These are phyloP conservation scores for Sarcophaga bullata DNA, from an alignment of 1,140 invertebrate genomes.

Conservation along the genomic window DNA sequence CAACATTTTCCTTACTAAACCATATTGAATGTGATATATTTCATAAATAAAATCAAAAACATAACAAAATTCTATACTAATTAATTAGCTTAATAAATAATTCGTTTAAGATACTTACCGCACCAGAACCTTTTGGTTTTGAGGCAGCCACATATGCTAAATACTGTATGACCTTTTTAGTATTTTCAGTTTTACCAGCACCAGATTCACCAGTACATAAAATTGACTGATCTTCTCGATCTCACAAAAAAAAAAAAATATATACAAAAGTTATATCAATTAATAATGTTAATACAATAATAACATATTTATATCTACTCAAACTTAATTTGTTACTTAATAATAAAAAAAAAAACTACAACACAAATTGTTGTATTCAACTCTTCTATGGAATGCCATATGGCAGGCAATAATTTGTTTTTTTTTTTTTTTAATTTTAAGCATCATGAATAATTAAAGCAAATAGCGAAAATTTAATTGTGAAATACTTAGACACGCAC, in stretches of 20 bases:
- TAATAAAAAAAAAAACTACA: neutral
- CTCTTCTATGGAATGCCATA: neutral
- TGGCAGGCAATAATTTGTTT: neutral
- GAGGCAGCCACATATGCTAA: slow-evolving; percentile 98
- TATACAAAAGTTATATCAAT: neutral
- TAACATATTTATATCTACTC: no score
- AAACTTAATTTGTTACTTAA: neutral
- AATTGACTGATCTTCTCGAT: slow-evolving; percentile 99
- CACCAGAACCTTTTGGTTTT: slow-evolving; percentile 88
- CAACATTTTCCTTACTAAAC: neutral
- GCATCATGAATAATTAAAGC: neutral
- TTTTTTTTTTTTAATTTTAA: no score
- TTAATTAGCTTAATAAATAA: neutral
- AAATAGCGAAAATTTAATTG: slow-evolving; percentile 16
- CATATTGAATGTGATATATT: slow-evolving; percentile 23
- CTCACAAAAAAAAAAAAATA: slow-evolving; percentile 69
- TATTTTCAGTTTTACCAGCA: slow-evolving; percentile 99
- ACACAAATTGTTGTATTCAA: neutral
- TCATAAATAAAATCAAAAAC: neutral
- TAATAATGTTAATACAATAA: neutral
- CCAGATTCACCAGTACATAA: slow-evolving; percentile 99
- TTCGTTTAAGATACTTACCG: slow-evolving; percentile 73
- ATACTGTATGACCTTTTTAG: slow-evolving; percentile 99
- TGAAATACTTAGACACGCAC: neutral
- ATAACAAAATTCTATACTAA: neutral